These are phyloP conservation scores for Pteria penguin DNA, from an alignment of 2,888 invertebrate species.

Conservation along the genomic window DNA sequence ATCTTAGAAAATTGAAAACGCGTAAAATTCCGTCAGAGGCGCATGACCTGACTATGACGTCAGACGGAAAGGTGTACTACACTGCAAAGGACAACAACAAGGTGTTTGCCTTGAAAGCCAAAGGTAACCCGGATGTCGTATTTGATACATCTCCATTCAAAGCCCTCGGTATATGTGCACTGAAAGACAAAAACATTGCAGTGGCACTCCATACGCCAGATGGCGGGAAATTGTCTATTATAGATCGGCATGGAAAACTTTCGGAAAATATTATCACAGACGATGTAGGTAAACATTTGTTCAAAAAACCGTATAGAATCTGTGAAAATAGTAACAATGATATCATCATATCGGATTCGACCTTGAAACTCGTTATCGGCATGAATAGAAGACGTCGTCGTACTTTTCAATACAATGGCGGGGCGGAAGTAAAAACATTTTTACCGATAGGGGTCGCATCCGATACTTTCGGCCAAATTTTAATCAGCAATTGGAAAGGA, in stretches of 20 bases:
- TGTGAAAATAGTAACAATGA: neutral
- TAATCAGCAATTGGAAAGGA: conserved; percentile 22
- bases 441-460: conserved; percentile 9
- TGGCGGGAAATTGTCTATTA: neutral
- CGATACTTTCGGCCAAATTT: neutral
- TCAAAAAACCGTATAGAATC: conserved; percentile 13
- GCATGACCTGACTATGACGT: conserved; percentile 2
- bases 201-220: neutral
- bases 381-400: neutral
- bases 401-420: conserved; percentile 11
- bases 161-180: conserved; percentile 9
- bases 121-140: neutral
- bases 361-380: neutral
- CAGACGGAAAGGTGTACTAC: neutral
- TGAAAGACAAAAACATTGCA: neutral
- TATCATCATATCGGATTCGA: neutral
- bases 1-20: conserved; percentile 8
- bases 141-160: neutral
- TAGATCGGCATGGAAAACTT: neutral
- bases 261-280: neutral
- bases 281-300: neutral
- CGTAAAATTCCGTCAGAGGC: neutral
- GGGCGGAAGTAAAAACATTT: neutral
- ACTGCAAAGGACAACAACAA: neutral
- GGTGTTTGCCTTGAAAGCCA: neutral